phyloP scores from a whole-genome alignment of 2,888 invertebrate species.

The Himalopsyche tibetana region DNA sequence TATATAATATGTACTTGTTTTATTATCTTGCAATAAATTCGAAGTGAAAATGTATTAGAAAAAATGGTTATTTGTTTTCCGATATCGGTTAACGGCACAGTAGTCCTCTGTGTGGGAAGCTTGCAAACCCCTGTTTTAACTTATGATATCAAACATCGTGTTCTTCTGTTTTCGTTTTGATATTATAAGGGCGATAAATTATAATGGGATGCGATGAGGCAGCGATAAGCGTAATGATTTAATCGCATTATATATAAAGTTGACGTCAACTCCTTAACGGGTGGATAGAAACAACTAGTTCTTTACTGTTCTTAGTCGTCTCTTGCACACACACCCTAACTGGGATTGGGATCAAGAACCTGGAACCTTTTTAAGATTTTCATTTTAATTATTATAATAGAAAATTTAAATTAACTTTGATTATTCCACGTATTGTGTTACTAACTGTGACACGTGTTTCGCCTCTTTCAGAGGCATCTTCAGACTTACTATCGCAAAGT shows the following conservation, averaged over 20 bases:
- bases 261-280: slow-evolving; percentile 31
- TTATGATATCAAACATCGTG: slow-evolving; percentile 35
- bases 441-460: too few species aligned
- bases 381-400: too few species aligned
- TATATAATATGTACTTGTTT: too few species aligned
- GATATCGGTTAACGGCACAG: too few species aligned
- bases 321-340: background rate
- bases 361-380: background rate
- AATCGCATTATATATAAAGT: slow-evolving; percentile 35
- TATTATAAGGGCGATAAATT: slow-evolving; percentile 41
- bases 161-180: slow-evolving; percentile 40
- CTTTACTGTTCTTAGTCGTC: slow-evolving; percentile 6
- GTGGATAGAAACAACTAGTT: slow-evolving; percentile 24
- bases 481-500: too few species aligned
- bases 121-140: background rate
- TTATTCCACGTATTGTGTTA: too few species aligned
- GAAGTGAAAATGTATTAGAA: too few species aligned
- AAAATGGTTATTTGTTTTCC: too few species aligned
- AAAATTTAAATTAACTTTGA: too few species aligned
- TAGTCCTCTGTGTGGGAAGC: background rate
- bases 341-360: slow-evolving; percentile 19
- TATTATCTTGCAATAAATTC: too few species aligned
- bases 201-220: slow-evolving; percentile 11
- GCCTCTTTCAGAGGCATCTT: too few species aligned
- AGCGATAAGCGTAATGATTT: slow-evolving; percentile 36